Evolutionary conservation across 2,113 vertebrate species (phyloP), one percentile per base, ranked within the genome.

Genomic region (Cynocephalus volans): DNA sequence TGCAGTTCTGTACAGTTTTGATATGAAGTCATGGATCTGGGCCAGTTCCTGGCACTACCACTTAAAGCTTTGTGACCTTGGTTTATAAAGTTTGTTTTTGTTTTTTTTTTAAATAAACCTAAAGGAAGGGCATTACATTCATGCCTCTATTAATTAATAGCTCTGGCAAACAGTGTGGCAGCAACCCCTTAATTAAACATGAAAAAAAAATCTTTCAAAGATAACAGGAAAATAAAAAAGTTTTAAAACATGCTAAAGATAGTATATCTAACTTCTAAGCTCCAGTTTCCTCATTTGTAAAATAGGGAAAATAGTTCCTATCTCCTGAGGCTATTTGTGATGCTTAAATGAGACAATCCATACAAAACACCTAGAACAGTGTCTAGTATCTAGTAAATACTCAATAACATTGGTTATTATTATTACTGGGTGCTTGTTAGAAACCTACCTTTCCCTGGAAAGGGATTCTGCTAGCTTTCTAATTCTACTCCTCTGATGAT

Each of bases 21-120:
- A 18, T 69, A 75, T 70, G 31, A 80, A 87, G 45, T 75, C 24
- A 5, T 26, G 86, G 70, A 62, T 65, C 28, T 6, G 54, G 10
- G 62, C 45, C 21, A 6, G 3, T 90, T 83, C 75, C 50, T 36
- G 31, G 2, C 26, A 21, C 73, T 69, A 4, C 54, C 28, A 2
- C 73, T 76, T 48, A 83, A 76, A 58, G 23, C 80, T 92, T 21
- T 91, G 54, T 88, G 52, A 88, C 75, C 54, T 87, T 50, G 65
- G 52, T 75, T 75, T 50, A 75, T 75, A 33, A 54, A 33, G 13
- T 88, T 81, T 23, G 36, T 76, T 73, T 50, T 41, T 41, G 41
- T 41, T 41, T 41, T 41, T 41, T 41, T 41, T 41, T 3, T 3
- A 41, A 41, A 52, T 76, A 62, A 83, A 73, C 15, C 45, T 45